Evolutionary conservation across 2,888 invertebrate genomes (phyloP), one percentile per base, ranked within the genome.

Genomic region (Acrobasis suavella): DNA sequence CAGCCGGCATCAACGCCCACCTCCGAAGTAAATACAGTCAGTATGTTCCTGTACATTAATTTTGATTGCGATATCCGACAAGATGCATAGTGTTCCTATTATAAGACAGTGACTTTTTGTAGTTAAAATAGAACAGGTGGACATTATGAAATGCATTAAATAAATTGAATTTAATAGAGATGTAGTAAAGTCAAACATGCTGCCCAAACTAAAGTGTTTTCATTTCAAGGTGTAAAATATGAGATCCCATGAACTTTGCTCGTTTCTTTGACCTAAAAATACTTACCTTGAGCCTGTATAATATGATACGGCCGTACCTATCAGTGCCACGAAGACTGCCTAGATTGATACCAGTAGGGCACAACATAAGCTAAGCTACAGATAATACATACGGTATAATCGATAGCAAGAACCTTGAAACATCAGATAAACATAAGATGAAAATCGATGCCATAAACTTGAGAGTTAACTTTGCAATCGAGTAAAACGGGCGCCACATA

Each of bases 371-470:
- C 52, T 52, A 54, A 63, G 62, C 59, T 63, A 49, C 51, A 32
- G 50, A 59, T 50, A 51, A 59, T 49, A 60, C 56, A 49, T 38
- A 32, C 54, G 15, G 38, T 49, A 51, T 62, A 55, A 61, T 54
- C 62, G 60, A 62, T 62, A 70, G 64, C 70, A 67, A 77, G 72
- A 85, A 90, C 90, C 91, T 91, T 90, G 90, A 89, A 90, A 88
- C 86, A 85, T 84, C 82, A 86, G 81, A 85, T 87, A 87, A 89
- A 87, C 89, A 86, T 81, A 81, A 88, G 88, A 90, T 87, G 91
- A 88, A 89, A 91, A 91, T 91, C 91, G 90, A 91, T 91, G 85
- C 78, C 78, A 80, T 82, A 85, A 89, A 90, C 84, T 90, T 89
- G 83, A 82, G 82, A 87, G 83, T 83, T 80, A 90, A 91, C 85